Conservation (phyloP, 2,797 vertebrate species). For the Benthosema pterotum region DNA sequence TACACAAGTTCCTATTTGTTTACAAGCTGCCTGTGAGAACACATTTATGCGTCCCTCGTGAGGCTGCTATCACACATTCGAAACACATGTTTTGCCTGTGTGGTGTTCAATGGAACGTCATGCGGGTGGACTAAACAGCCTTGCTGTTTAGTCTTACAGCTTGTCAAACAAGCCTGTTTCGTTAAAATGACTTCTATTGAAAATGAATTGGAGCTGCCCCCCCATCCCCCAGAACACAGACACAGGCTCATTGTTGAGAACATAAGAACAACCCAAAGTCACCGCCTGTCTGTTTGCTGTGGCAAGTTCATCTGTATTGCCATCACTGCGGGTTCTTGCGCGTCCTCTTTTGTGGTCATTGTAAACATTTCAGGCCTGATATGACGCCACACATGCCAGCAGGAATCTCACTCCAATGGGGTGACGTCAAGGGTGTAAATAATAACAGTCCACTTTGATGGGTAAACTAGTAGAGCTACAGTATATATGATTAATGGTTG, state of each 20-base stretch:
- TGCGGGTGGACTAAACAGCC: too few species aligned
- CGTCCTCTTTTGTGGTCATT: slow-evolving; percentile 12
- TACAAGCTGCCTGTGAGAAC: too few species aligned
- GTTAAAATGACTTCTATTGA: too few species aligned
- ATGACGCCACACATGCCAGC: background rate
- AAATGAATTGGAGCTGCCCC: too few species aligned
- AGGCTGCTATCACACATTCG: too few species aligned
- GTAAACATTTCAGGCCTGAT: slow-evolving; percentile 10
- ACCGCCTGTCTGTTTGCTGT: slow-evolving; percentile 11
- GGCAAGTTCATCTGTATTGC: background rate
- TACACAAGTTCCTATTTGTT: background rate
- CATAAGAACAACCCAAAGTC: background rate
- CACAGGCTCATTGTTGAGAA: background rate
- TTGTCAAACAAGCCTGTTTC: too few species aligned
- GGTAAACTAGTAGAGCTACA: background rate
- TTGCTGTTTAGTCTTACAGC: too few species aligned
- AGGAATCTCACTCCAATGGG: too few species aligned
- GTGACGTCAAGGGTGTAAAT: background rate
- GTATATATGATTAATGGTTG: too few species aligned
- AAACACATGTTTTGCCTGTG: too few species aligned
- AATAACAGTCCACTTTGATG: background rate
- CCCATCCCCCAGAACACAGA: background rate
- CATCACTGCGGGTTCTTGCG: background rate
- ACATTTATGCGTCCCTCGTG: too few species aligned
- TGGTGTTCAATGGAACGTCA: too few species aligned